Base-by-base conservation (phyloP, 2,113 vertebrate species). In the Serilophus lunatus region DNA sequence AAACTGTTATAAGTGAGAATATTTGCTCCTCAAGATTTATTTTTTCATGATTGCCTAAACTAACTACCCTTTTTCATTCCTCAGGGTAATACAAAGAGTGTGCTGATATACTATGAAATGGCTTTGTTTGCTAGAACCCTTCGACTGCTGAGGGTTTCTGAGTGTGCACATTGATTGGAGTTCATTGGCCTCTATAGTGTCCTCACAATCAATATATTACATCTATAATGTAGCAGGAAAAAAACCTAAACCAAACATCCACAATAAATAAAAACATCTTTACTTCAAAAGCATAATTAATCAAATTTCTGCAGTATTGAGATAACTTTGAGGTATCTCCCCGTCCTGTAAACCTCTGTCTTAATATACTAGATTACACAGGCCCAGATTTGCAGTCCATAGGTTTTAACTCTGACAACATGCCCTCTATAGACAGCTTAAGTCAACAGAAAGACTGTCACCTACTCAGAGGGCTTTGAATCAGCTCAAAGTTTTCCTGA, bases 391-490 rank as follows among this genome's bases (percentile, higher is more conserved):
- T 72, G 74, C 63, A 65, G 15, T 44, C 47, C 7, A 1, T 75
- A 75, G 47, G 56, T 88, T 96, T 88, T 76, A 84, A 18, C n/a
- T 78, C 65, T 64, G 80, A 94, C 91, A 83, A 20, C 4, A 18
- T 92, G 51, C 69, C 25, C 44, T 88, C 36, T 44, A 84, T 25
- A 78, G 85, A 95, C 88, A 96, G 69, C 10, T 86, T 71, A 79
- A 88, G 79, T 92, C 85, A 97, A 96, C 88, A 95, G 79, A 88
- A 86, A 40, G 38, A 60, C 76, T 88, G 63, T 81, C 82, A 93
- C 90, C 80, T 88, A 92, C 88, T 95, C 79, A 88, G 56, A 81
- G 64, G 88, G 35, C 61, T 94, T 90, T 82, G 82, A 10, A 93
- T 95, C 82, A 95, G 85, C 80, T 83, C 61, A 79, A 75, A 92